Percentiles rank a stretch among this genome's conserved stretches.
Conservation (phyloP, 2,797 vertebrate genomes). For the Helarctos malayanus region DNA sequence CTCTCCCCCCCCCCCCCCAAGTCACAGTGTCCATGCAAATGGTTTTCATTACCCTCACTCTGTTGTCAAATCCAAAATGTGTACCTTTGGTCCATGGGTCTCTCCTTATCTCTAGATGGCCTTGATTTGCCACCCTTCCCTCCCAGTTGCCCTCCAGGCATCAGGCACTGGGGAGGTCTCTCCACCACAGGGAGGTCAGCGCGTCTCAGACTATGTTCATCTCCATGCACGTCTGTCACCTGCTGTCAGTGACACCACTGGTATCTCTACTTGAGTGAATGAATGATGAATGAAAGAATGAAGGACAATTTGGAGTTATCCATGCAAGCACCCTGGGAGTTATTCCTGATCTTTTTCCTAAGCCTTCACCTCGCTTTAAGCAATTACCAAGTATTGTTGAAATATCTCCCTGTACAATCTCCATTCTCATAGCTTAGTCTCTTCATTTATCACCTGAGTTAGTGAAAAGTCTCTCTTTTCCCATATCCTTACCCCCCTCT, state of each 20-base stretch:
- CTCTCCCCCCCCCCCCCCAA: background rate
- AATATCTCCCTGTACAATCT: background rate
- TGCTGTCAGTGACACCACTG: background rate
- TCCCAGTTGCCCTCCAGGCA: fast-evolving
- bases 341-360: background rate
- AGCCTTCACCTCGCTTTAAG: background rate
- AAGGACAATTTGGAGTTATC: background rate
- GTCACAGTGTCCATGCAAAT: background rate
- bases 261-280: background rate
- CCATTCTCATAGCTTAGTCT: background rate
- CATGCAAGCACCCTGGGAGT: background rate
- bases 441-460: background rate
- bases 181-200: background rate
- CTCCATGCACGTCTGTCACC: background rate
- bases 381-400: background rate
- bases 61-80: background rate
- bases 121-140: fast-evolving
- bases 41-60: background rate
- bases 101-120: background rate
- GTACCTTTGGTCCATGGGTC: background rate
- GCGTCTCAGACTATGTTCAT: background rate
- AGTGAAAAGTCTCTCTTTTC: background rate
- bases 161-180: background rate
- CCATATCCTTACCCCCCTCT: fast-evolving
- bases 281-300: background rate